phyloP scores from a whole-genome alignment of 2,888 invertebrate species.

The Melikaiella ostensackeni region DNA sequence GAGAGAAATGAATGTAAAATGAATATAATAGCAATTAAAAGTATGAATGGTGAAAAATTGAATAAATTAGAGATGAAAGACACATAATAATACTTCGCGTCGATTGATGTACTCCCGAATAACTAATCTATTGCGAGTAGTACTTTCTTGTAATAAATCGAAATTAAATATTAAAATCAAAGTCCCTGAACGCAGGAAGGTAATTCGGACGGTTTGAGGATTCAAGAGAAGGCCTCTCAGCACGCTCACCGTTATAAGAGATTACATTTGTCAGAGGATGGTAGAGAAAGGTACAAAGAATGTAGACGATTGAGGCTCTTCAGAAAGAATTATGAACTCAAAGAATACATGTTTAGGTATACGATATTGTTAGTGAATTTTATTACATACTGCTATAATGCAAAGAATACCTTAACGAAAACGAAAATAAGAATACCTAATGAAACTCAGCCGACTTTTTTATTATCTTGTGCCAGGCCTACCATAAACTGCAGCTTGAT shows the following conservation, averaged over 20 bases:
- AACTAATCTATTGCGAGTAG: neutral
- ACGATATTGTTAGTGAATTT: neutral
- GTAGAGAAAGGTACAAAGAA: constrained; percentile 45
- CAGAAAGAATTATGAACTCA: neutral
- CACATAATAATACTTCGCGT: neutral
- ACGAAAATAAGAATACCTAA: no score
- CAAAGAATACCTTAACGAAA: no score
- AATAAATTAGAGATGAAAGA: neutral
- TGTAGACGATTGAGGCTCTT: neutral
- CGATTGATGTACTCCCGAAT: neutral
- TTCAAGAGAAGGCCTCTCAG: constrained; percentile 43
- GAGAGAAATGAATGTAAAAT: neutral
- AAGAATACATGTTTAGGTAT: neutral
- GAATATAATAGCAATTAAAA: neutral
- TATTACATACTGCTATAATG: neutral
- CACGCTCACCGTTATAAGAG: constrained; percentile 5
- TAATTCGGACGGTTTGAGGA: constrained; percentile 45
- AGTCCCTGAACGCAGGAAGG: constrained; percentile 19
- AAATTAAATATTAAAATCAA: constrained; percentile 36
- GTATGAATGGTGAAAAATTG: neutral
- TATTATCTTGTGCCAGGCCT: no score
- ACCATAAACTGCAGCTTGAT: no score
- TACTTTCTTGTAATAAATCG: constrained; percentile 28
- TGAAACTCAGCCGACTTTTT: no score
- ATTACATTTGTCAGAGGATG: constrained; percentile 28